Evolutionary conservation across 2,113 vertebrate genomes (phyloP).

Genomic region (Pica pica): DNA sequence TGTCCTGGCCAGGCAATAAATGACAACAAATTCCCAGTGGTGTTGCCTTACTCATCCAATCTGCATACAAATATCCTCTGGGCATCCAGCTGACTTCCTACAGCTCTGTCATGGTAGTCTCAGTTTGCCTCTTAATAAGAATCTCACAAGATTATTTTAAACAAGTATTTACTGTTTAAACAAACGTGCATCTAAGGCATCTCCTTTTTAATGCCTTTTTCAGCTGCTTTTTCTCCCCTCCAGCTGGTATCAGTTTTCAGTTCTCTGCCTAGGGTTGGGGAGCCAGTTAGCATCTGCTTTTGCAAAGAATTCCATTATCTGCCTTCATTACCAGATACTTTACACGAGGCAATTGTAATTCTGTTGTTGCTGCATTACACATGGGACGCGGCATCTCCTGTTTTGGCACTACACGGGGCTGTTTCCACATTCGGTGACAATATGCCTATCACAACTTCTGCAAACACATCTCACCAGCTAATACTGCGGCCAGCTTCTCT

Average conservation of each 20-base stretch:
- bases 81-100: slow-evolving; percentile 12
- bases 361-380: slow-evolving; percentile 5
- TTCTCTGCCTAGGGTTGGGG: not conserved
- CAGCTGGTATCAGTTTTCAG: slow-evolving; percentile 31
- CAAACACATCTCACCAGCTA: not conserved
- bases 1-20: not conserved
- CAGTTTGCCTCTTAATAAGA: slow-evolving; percentile 29
- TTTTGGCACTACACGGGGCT: not conserved
- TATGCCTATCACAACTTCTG: not conserved
- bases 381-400: not conserved
- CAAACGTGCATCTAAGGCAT: not conserved
- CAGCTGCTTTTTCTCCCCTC: slow-evolving; percentile 1
- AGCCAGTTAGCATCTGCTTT: slow-evolving; percentile 58
- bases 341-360: slow-evolving; percentile 56
- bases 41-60: not conserved
- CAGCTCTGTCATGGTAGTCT: not conserved
- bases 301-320: slow-evolving; percentile 59
- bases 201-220: slow-evolving; percentile 18
- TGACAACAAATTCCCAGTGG: not conserved
- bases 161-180: slow-evolving; percentile 54
- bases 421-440: not conserved
- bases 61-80: slow-evolving; percentile 16
- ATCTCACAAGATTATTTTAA: slow-evolving; percentile 30
- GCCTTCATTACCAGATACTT: slow-evolving; percentile 52
- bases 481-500: not conserved